Conservation (phyloP, 2,888 invertebrate species). For the Dermolepida albohirtum region DNA sequence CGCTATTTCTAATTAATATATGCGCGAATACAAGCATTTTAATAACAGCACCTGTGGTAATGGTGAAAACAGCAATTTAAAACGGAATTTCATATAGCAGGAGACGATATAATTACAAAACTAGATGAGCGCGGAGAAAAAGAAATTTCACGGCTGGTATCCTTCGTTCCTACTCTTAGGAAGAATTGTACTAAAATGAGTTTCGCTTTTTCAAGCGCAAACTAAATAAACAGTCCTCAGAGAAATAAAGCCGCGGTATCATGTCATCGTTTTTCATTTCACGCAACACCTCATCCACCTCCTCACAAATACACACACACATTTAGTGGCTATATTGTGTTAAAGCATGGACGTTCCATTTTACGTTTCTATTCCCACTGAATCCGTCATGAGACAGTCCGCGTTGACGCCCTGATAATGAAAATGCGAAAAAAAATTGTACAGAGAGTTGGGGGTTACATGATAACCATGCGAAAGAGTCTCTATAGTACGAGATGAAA, state of each 20-base stretch:
- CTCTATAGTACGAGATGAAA: too few relatives aligned
- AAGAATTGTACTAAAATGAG: constrained; percentile 36
- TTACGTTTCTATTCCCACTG: constrained; percentile 4
- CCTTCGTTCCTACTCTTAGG: constrained; percentile 18
- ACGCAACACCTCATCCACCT: constrained; percentile 27
- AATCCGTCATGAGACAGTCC: constrained; percentile 16
- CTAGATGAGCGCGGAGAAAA: constrained; percentile 26
- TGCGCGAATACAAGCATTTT: too few relatives aligned
- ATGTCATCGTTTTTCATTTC: constrained; percentile 39
- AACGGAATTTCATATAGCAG: constrained; percentile 11
- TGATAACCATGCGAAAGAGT: neutral
- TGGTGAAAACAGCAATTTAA: constrained; percentile 5
- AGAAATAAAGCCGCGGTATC: constrained; percentile 37
- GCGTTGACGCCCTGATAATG: constrained; percentile 30
- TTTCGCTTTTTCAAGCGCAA: constrained; percentile 36
- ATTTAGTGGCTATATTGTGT: neutral
- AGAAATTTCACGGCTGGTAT: constrained; percentile 35
- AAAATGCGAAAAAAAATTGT: constrained; percentile 22
- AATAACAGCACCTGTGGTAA: too few relatives aligned
- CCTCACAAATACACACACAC: too few relatives aligned
- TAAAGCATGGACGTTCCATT: neutral
- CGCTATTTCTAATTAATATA: too few relatives aligned
- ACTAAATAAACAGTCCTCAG: constrained; percentile 37
- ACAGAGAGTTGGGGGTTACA: constrained; percentile 11
- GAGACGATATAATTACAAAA: constrained; percentile 22